Percentiles rank a stretch among this genome's conserved stretches.
Conservation (phyloP, 1,140 invertebrate genomes). For the Calycopis cecrops region DNA sequence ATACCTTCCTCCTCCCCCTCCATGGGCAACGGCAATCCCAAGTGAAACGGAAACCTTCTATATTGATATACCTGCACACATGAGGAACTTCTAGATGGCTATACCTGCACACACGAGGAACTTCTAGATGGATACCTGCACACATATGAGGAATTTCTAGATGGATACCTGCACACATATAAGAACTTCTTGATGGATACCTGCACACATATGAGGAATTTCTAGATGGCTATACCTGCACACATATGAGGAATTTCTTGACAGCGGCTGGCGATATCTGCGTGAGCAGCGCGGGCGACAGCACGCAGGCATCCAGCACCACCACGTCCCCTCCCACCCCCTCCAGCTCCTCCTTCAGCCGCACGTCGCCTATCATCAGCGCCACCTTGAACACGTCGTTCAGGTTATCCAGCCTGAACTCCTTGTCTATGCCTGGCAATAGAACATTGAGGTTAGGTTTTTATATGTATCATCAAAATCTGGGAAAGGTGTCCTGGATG, state of each 20-base stretch:
- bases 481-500: no score
- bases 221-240: slow-evolving; percentile 73
- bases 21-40: no score
- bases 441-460: neutral
- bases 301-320: slow-evolving; percentile 83
- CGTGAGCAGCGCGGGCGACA: slow-evolving; percentile 82
- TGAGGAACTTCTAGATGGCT: no score
- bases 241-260: slow-evolving; percentile 87
- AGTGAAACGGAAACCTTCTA: no score
- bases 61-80: no score
- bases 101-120: slow-evolving; percentile 80
- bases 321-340: slow-evolving; percentile 89
- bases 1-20: no score
- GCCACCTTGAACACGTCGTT: slow-evolving; percentile 85
- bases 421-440: slow-evolving; percentile 51
- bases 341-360: slow-evolving; percentile 82
- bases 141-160: slow-evolving; percentile 86
- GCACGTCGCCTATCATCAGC: slow-evolving; percentile 87
- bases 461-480: no score
- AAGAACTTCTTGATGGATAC: no score
- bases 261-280: slow-evolving; percentile 84
- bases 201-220: slow-evolving; percentile 82
- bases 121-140: no score
- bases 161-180: no score
- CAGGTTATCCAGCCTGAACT: slow-evolving; percentile 58